Percentiles rank a stretch among this genome's conserved stretches.
phyloP scores from a whole-genome alignment of 2,888 invertebrate genomes.

The Sphaerolaimus hirsutus region DNA sequence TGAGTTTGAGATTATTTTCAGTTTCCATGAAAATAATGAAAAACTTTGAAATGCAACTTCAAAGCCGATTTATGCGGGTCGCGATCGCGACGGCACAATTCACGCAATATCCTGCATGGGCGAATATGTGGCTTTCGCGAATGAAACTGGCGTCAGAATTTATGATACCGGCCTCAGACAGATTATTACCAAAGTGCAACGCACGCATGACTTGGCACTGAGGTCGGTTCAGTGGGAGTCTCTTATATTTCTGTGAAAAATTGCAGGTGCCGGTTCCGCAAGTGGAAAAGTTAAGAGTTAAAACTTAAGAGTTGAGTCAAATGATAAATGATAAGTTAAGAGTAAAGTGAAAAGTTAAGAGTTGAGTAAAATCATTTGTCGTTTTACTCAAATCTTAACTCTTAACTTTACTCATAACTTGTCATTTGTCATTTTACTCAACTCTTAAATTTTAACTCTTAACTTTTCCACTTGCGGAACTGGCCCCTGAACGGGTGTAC shows the following conservation, averaged over 20 bases:
- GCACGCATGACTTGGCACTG: slow-evolving; percentile 19
- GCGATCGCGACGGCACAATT: slow-evolving; percentile 21
- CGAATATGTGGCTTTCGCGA: slow-evolving; percentile 19
- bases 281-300: no score
- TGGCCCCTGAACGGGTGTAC: no score
- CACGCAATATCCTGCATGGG: slow-evolving; percentile 14
- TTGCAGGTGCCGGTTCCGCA: slow-evolving; percentile 13
- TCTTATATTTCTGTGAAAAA: slow-evolving; percentile 14
- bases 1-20: neutral
- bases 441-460: no score
- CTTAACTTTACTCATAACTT: neutral
- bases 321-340: no score
- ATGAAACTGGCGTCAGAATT: slow-evolving; percentile 21
- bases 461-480: no score
- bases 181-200: slow-evolving; percentile 10
- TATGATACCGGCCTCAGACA: slow-evolving; percentile 11
- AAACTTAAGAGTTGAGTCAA: no score
- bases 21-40: neutral
- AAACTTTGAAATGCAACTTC: no score
- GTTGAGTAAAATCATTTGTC: no score
- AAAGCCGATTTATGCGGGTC: slow-evolving; percentile 15
- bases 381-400: slow-evolving; percentile 1
- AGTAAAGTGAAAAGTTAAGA: no score
- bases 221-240: slow-evolving; percentile 16
- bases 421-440: no score